These are phyloP conservation scores for Troilus luridus DNA, from an alignment of 2,888 invertebrate species.

Conservation along the genomic window DNA sequence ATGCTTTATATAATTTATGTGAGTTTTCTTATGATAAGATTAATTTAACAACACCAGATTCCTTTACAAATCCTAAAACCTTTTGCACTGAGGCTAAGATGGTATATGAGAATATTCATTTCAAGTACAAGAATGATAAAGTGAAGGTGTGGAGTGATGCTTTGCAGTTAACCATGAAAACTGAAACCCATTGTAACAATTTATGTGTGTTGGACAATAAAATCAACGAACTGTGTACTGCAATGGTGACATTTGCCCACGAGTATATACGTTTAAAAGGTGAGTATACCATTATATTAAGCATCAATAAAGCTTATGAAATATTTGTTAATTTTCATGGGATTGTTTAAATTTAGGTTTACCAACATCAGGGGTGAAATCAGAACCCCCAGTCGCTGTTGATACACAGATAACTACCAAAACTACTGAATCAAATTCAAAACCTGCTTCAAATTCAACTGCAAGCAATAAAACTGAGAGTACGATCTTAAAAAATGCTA, in stretches of 20 bases:
- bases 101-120: not conserved
- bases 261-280: not conserved
- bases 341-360: not conserved
- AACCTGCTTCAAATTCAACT: not conserved
- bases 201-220: not conserved
- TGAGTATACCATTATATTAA: not conserved
- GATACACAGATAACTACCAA: not conserved
- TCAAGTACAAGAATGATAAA: not conserved
- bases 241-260: not conserved
- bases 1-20: slow-evolving; percentile 25
- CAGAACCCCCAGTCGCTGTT: not conserved
- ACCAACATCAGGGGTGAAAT: not conserved
- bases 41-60: not conserved
- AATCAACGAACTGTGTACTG: not conserved
- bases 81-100: not conserved
- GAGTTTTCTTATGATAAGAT: not conserved
- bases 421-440: not conserved
- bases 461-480: not conserved
- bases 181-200: not conserved
- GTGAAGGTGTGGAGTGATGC: not conserved
- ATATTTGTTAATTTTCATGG: not conserved
- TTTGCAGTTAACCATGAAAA: not conserved
- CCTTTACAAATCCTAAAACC: not conserved
- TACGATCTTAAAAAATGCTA: not conserved
- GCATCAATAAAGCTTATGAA: not conserved